These are phyloP conservation scores for Notechis scutatus DNA, from an alignment of 2,113 vertebrate genomes.

Conservation along the genomic window DNA sequence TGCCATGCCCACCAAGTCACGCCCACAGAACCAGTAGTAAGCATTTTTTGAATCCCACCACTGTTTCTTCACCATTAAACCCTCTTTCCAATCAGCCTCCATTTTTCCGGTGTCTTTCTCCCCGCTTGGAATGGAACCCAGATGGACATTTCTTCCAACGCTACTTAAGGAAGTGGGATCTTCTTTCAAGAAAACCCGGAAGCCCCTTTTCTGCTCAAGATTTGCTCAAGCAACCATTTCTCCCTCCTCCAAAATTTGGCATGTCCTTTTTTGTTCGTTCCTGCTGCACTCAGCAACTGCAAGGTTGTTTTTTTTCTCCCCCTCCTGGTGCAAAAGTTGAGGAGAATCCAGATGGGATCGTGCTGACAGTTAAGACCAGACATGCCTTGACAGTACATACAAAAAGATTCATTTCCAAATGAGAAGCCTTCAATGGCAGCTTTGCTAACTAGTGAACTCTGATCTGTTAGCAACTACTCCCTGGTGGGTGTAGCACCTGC, in stretches of 20 bases:
- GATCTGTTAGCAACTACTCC: background rate
- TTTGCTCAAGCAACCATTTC: background rate
- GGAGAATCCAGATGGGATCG: background rate
- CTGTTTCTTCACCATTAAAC: too few relatives aligned
- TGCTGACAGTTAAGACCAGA: background rate
- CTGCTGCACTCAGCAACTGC: background rate
- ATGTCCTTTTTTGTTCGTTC: background rate
- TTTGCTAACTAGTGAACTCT: background rate
- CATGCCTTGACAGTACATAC: background rate
- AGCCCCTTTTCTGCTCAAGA: background rate
- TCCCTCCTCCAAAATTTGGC: background rate
- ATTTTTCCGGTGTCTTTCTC: too few relatives aligned
- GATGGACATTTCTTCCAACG: too few relatives aligned
- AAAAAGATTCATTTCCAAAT: background rate
- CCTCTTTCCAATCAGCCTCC: too few relatives aligned
- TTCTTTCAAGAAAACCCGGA: background rate
- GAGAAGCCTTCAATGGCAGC: background rate
- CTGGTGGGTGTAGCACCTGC: background rate
- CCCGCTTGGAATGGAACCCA: too few relatives aligned
- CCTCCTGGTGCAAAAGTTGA: background rate
- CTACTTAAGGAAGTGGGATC: background rate
- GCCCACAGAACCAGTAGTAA: too few relatives aligned
- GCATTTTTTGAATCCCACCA: too few relatives aligned
- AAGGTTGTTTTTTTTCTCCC: fast-evolving
- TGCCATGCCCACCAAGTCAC: too few relatives aligned